Base-by-base conservation (phyloP, 2,888 invertebrate genomes). In the Ommatoiulus sabulosus region DNA sequence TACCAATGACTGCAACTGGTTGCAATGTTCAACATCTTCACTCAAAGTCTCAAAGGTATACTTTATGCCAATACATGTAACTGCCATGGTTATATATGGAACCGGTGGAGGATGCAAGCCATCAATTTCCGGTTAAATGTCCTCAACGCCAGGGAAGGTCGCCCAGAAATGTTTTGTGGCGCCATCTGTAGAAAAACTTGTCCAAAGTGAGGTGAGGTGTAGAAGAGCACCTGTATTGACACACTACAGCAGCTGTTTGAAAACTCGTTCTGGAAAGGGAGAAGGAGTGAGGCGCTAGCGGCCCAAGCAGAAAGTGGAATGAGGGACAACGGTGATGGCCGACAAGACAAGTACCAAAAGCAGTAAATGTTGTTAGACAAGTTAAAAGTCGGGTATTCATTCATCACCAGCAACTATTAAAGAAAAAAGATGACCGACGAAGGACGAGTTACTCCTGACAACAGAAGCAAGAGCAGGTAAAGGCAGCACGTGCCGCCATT, bases 331-430 rank as follows among this genome's bases (percentile, higher is more conserved):
- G 24, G 84, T 35, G 84, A 84, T 84, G 35, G 35, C 84, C 43
- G 12, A 80, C 80, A 80, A 80, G 84, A 84, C 84, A 84, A 84
- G 84, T 10, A 52, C 52, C 52, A 52, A 52, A 52, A 5, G 52
- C 52, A 52, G 52, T 84, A 84, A 84, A 84, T 84, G 84, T 43
- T 84, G 84, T 84, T 43, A 84, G 84, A 84, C 84, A 84, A 84
- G 84, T 84, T 84, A n/a, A 84, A 84, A 6, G 7, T 84, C 43
- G 84, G 12, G 84, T 24, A 84, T 84, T 84, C 84, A 84, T 84
- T 84, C 84, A 84, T 84, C 84, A 84, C 84, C 12, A 84, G 43
- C 84, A 84, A 35, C 84, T 52, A 52, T 52, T 52, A 52, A 52
- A 52, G 52, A 52, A 52, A 52, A 52, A 52, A 46, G 52, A 52